These are phyloP conservation scores for Sialis lutaria DNA, from an alignment of 2,888 invertebrate genomes.

Conservation along the genomic window DNA sequence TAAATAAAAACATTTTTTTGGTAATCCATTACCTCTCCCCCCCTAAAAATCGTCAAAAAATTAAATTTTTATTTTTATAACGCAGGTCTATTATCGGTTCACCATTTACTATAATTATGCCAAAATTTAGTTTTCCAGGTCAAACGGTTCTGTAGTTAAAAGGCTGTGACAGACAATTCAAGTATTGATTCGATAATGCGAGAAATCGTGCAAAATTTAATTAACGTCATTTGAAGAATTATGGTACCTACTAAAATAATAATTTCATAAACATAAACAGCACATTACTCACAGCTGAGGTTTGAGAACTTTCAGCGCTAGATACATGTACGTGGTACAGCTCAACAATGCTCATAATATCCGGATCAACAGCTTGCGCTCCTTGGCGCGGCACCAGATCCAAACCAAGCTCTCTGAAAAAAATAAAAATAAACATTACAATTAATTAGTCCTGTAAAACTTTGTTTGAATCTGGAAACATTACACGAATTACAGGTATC, in stretches of 20 bases:
- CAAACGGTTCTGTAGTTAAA: too few relatives aligned
- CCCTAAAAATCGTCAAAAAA: conserved; percentile 26
- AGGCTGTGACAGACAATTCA: too few relatives aligned
- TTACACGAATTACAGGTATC: neutral
- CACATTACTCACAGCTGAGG: conserved; percentile 41
- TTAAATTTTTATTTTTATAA: conserved; percentile 23
- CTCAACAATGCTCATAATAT: conserved; percentile 75
- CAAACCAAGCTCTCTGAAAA: conserved; percentile 69
- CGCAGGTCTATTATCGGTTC: too few relatives aligned
- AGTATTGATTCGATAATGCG: too few relatives aligned
- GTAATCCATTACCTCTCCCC: neutral
- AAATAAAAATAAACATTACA: neutral
- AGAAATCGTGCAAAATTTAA: too few relatives aligned
- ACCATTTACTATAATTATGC: too few relatives aligned
- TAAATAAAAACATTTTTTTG: neutral
- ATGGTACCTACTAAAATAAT: too few relatives aligned
- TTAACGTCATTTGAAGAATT: too few relatives aligned
- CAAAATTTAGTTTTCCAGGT: too few relatives aligned
- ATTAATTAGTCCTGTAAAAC: too few relatives aligned
- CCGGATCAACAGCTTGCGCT: conserved; percentile 78
- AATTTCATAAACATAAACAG: too few relatives aligned
- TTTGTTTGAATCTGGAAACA: neutral
- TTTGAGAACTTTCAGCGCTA: conserved; percentile 53
- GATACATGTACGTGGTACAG: conserved; percentile 66
- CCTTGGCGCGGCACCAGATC: conserved; percentile 85